These are phyloP conservation scores for Lanius collurio DNA, from an alignment of 2,113 vertebrate species.

Conservation along the genomic window DNA sequence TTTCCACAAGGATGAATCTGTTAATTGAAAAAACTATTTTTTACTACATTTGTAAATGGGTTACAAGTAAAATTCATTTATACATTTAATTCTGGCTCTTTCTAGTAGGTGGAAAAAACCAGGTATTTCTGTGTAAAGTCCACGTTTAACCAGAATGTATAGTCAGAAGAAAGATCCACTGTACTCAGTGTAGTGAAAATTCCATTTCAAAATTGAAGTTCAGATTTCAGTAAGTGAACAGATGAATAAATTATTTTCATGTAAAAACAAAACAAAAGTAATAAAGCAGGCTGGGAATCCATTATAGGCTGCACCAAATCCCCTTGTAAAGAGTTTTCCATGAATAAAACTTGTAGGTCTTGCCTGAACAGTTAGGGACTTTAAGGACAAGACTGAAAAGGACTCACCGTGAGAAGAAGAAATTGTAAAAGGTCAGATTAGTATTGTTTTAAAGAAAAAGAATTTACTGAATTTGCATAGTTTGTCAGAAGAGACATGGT, in stretches of 20 bases:
- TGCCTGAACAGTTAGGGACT: not conserved
- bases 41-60: not conserved
- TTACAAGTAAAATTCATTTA: not conserved
- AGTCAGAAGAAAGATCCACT: not conserved
- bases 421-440: not conserved
- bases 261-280: not conserved
- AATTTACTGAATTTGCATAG: not conserved
- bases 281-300: not conserved
- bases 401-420: not conserved
- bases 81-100: not conserved
- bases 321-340: not conserved
- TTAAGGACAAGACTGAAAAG: not conserved
- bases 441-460: not conserved
- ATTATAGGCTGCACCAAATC: not conserved
- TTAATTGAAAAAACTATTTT: not conserved
- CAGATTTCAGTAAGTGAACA: not conserved
- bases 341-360: not conserved
- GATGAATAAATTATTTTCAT: not conserved
- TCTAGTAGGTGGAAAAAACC: not conserved
- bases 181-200: not conserved
- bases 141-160: not conserved
- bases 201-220: not conserved
- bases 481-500: not conserved
- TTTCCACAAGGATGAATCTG: not conserved
- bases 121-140: not conserved